Base-by-base conservation (phyloP, 2,113 vertebrate species). In the Muntiacus muntjak region DNA sequence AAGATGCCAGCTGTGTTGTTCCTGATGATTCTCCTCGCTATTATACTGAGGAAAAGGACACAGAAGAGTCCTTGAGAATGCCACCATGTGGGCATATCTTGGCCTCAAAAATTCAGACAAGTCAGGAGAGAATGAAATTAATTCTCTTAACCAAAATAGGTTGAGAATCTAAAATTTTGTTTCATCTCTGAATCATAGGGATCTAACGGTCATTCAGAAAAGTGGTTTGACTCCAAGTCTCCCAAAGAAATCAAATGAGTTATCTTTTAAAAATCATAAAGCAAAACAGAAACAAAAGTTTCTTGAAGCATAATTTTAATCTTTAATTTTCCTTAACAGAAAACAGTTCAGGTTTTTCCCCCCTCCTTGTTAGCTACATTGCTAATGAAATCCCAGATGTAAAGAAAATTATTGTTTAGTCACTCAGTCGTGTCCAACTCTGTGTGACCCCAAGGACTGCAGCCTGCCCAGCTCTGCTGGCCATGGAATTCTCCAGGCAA, bases 81-180 rank as follows among this genome's bases (percentile, higher is more conserved):
- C 5, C 10, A 91, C 64, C 91, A 86, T 57, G 95, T 71, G 62
- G 57, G 25, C n/a, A 19, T 19, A n/a, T 21, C 45, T 76, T 2
- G n/a, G 74, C 54, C 40, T 95, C 78, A 67, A 74, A 97, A 25
- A 36, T 96, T 93, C 4, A 81, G 58, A 15, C n/a, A 78, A 87
- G 28, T 89, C 17, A 95, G 52, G 43, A 50, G 23, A 82, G 28
- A 94, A 90, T 58, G 14, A 16, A 89, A 96, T 90, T 89, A 88
- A 87, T 92, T 83, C 82, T 14, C 58, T 79, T 96, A 60, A 92
- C 94, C 50, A 95, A 98, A 95, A 96, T 78, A 87, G 87, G 43
- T 1, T 84, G 0, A 57, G 58, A 50, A 54, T 95, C 30, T 91
- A 91, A 97, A 96, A 95, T 92, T 60, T 84, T 87, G 83, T 95